phyloP scores from a whole-genome alignment of 2,113 vertebrate genomes.

The Crotalus horridus region DNA sequence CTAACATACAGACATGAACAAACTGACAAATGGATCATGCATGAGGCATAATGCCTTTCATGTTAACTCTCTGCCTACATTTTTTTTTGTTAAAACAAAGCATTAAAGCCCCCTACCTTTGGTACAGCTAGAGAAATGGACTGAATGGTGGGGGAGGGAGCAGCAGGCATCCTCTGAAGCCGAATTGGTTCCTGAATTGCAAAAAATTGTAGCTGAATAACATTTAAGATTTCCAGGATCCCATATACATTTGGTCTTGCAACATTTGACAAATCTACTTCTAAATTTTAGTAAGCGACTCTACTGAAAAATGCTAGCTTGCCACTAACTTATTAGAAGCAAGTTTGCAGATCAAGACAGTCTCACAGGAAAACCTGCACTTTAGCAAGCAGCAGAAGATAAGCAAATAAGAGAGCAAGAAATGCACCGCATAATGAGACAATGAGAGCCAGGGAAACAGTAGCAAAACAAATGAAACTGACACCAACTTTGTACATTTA shows the following conservation, averaged over 20 bases:
- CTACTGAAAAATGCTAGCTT: not conserved
- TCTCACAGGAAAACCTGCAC: constrained; percentile 65
- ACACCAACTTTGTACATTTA: constrained; percentile 36
- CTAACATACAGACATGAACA: not conserved
- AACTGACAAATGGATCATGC: constrained; percentile 32
- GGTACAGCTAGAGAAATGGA: constrained; percentile 78
- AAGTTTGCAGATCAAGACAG: constrained; percentile 34
- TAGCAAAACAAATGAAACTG: constrained; percentile 26
- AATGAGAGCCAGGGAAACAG: not conserved
- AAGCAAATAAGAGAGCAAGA: constrained; percentile 11
- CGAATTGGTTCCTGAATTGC: constrained; percentile 78
- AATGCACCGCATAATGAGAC: constrained; percentile 45
- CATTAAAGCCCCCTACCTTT: constrained; percentile 78
- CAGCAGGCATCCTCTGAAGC: constrained; percentile 69
- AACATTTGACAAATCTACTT: constrained; percentile 32
- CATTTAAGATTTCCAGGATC: constrained; percentile 51
- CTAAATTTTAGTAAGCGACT: constrained; percentile 20
- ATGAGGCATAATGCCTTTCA: constrained; percentile 7
- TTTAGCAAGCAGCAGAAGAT: constrained; percentile 45
- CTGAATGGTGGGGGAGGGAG: constrained; percentile 76
- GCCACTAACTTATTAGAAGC: constrained; percentile 34
- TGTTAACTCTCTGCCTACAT: not conserved
- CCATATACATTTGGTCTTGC: constrained; percentile 36
- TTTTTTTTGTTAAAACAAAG: constrained; percentile 46
- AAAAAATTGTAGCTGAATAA: constrained; percentile 65